Evolutionary conservation across 2,888 invertebrate genomes (phyloP).

Genomic region (Euproctis similis): DNA sequence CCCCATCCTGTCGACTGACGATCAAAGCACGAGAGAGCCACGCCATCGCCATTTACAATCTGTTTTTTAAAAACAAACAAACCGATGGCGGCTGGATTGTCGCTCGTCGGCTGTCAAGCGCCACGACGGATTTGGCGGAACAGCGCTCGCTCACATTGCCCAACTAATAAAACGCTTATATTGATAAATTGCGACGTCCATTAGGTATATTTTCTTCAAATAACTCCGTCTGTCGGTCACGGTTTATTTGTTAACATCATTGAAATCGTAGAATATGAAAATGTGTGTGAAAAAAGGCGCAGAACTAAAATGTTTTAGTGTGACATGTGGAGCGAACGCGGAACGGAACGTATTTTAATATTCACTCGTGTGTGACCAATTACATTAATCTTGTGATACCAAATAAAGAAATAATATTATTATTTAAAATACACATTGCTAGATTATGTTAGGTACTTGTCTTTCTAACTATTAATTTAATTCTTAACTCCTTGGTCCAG

Average conservation of each 20-base stretch:
- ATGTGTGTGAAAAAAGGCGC: slow-evolving; percentile 30
- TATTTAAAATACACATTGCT: too few species aligned
- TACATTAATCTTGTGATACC: slow-evolving; percentile 31
- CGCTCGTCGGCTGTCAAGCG: slow-evolving; percentile 34
- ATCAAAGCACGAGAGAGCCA: slow-evolving; percentile 34
- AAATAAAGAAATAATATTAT: too few species aligned
- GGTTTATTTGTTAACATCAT: slow-evolving; percentile 32
- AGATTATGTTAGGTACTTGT: too few species aligned
- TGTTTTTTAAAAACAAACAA: too few species aligned
- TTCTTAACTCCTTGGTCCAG: too few species aligned
- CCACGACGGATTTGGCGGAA: slow-evolving; percentile 51
- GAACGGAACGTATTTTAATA: slow-evolving; percentile 40
- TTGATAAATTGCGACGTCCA: slow-evolving; percentile 55
- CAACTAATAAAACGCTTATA: slow-evolving; percentile 60
- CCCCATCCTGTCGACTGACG: slow-evolving; percentile 8
- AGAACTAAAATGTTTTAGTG: slow-evolving; percentile 43
- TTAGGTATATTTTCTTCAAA: slow-evolving; percentile 23
- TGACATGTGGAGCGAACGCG: slow-evolving; percentile 23
- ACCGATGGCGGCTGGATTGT: slow-evolving; percentile 28
- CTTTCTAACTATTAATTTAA: too few species aligned
- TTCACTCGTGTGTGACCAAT: slow-evolving; percentile 34
- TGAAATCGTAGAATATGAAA: slow-evolving; percentile 28
- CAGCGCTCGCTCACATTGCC: slow-evolving; percentile 35
- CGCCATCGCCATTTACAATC: slow-evolving; percentile 46
- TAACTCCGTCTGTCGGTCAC: slow-evolving; percentile 31